Evolutionary conservation across 2,113 vertebrate genomes (phyloP).

Genomic region (Heteronetta atricapilla): DNA sequence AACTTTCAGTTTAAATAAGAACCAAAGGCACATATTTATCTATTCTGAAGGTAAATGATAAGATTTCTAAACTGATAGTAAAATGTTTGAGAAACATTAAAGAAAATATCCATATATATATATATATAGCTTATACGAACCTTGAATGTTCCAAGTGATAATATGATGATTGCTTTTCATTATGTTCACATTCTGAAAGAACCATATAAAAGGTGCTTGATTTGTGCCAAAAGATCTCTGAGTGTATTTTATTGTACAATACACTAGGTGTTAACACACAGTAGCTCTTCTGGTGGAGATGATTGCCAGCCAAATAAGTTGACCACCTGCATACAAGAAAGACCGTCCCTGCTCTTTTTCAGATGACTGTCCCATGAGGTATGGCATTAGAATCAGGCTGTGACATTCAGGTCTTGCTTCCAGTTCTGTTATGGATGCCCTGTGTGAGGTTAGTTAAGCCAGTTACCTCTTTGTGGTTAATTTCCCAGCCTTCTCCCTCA

Average conservation of each 20-base stretch:
- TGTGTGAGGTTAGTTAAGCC: neutral
- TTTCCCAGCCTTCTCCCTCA: neutral
- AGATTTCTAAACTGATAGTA: neutral
- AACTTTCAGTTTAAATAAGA: neutral
- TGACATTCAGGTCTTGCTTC: neutral
- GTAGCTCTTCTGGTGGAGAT: neutral
- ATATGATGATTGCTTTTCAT: fast-evolving
- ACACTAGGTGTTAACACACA: fast-evolving
- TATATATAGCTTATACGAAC: fast-evolving
- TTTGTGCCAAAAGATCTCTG: neutral
- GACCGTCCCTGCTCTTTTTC: fast-evolving
- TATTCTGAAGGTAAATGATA: neutral
- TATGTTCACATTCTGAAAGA: neutral
- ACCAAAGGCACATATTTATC: neutral
- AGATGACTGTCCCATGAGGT: fast-evolving
- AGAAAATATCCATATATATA: neutral
- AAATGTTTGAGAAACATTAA: neutral
- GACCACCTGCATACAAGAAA: neutral
- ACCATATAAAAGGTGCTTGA: fast-evolving
- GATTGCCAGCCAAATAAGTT: neutral
- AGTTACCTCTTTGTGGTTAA: fast-evolving
- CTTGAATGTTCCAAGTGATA: neutral
- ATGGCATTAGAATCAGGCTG: neutral
- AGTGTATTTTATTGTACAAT: neutral
- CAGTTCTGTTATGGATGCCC: neutral